Evolutionary conservation across 2,113 vertebrate species (phyloP).

Genomic region (Semicossyphus pulcher): DNA sequence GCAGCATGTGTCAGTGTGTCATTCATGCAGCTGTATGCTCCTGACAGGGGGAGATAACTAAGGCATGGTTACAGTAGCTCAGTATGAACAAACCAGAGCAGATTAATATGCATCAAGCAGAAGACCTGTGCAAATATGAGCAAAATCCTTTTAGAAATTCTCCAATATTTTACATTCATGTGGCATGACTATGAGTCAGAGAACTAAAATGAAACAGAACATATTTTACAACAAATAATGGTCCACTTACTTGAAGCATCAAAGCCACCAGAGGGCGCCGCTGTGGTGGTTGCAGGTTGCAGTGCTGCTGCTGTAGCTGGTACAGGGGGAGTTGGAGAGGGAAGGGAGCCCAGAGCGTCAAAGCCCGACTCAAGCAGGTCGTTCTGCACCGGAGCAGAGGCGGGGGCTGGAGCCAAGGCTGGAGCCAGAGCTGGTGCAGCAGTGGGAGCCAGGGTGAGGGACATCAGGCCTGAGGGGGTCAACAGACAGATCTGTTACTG

Average conservation of each 20-base stretch:
- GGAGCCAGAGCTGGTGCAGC: slow-evolving; percentile 79
- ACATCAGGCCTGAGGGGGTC: slow-evolving; percentile 76
- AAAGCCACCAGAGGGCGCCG: slow-evolving; percentile 87
- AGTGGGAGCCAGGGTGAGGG: slow-evolving; percentile 72
- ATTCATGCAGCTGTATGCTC: slow-evolving; percentile 77
- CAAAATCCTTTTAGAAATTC: slow-evolving; percentile 4
- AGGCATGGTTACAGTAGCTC: neutral
- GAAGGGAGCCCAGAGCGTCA: slow-evolving; percentile 68
- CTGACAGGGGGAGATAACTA: slow-evolving; percentile 22
- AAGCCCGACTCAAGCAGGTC: slow-evolving; percentile 85
- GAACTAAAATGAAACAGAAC: neutral
- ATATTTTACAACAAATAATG: neutral
- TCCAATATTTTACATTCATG: slow-evolving; percentile 3
- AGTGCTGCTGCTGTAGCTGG: slow-evolving; percentile 53
- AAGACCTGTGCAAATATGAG: slow-evolving; percentile 22
- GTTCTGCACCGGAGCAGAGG: slow-evolving; percentile 81
- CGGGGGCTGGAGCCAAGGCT: slow-evolving; percentile 77
- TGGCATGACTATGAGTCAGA: neutral
- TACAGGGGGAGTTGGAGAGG: slow-evolving; percentile 57
- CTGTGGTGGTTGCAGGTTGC: slow-evolving; percentile 80
- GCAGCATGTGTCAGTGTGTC: slow-evolving; percentile 55
- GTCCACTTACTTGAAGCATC: slow-evolving; percentile 91
- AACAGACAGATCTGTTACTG: neutral
- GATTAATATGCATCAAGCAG: slow-evolving; percentile 23
- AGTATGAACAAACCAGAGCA: slow-evolving; percentile 22